Percentiles rank a stretch among this genome's conserved stretches.
Evolutionary conservation across 2,113 vertebrate species (phyloP).

Genomic region (Dryoscopus gambensis): DNA sequence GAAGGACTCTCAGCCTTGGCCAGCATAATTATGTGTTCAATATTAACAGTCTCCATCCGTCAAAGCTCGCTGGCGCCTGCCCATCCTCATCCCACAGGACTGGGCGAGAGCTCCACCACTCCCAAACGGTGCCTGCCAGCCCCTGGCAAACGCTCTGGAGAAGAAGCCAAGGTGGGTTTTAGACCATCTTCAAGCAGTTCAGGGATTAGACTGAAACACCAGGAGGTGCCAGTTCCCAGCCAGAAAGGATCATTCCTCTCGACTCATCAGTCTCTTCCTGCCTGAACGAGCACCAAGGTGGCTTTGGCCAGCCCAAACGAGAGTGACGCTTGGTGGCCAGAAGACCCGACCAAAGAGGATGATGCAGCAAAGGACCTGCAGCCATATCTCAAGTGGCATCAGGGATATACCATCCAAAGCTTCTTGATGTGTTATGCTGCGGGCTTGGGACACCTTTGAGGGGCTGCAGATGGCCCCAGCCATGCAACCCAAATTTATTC

Average conservation of each 20-base stretch:
- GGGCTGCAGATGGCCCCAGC: not conserved
- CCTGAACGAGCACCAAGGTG: not conserved
- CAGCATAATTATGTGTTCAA: constrained; percentile 50
- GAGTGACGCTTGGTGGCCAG: not conserved
- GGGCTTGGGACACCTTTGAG: not conserved
- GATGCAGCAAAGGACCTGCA: not conserved
- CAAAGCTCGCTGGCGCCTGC: not conserved
- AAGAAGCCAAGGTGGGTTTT: not conserved
- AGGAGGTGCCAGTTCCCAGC: not conserved
- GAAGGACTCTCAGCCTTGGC: constrained; percentile 27
- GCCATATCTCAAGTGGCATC: not conserved
- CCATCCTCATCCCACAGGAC: accelerated
- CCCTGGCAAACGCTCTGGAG: not conserved
- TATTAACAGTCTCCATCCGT: constrained; percentile 40
- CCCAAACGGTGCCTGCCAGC: accelerated
- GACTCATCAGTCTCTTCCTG: accelerated
- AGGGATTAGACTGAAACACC: not conserved
- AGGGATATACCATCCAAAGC: not conserved
- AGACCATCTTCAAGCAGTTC: accelerated
- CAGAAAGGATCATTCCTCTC: not conserved
- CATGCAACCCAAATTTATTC: not conserved
- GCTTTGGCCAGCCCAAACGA: accelerated
- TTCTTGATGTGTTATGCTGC: not conserved
- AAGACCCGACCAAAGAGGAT: accelerated
- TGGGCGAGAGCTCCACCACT: accelerated